Evolutionary conservation across 1,140 invertebrate genomes (phyloP).

Genomic region (Lutraria rhynchaena): DNA sequence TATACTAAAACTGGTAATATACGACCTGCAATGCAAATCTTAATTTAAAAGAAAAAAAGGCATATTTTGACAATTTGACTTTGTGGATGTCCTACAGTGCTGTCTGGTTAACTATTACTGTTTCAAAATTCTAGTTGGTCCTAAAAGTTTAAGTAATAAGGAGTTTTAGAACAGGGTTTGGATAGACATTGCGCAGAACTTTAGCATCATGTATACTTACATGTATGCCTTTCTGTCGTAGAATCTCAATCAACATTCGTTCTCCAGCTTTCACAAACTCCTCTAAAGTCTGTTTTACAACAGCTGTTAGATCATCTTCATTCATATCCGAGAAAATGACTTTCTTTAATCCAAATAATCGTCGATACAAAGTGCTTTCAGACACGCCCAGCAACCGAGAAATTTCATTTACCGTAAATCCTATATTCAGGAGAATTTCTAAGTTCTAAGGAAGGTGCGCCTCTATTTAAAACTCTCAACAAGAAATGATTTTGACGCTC

Average conservation of each 20-base stretch:
- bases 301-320: neutral
- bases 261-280: slow-evolving; percentile 13
- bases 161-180: slow-evolving; percentile 35
- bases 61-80: no score
- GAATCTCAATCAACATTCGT: slow-evolving; percentile 19
- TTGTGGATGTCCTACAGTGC: no score
- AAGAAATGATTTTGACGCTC: slow-evolving; percentile 1
- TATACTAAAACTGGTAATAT: no score
- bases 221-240: neutral
- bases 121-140: slow-evolving; percentile 37
- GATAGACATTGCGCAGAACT: neutral
- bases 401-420: slow-evolving; percentile 4
- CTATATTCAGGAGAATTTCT: neutral
- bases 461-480: neutral
- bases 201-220: slow-evolving; percentile 10
- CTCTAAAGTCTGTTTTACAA: neutral
- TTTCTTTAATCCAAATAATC: slow-evolving; percentile 29
- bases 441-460: slow-evolving; percentile 4
- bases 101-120: no score
- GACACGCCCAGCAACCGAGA: slow-evolving; percentile 3
- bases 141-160: slow-evolving; percentile 19
- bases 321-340: slow-evolving; percentile 10
- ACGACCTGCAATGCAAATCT: no score
- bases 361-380: slow-evolving; percentile 4
- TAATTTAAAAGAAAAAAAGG: no score